These are phyloP conservation scores for Nycticebus coucang DNA, from an alignment of 2,113 vertebrate species.

Conservation along the genomic window DNA sequence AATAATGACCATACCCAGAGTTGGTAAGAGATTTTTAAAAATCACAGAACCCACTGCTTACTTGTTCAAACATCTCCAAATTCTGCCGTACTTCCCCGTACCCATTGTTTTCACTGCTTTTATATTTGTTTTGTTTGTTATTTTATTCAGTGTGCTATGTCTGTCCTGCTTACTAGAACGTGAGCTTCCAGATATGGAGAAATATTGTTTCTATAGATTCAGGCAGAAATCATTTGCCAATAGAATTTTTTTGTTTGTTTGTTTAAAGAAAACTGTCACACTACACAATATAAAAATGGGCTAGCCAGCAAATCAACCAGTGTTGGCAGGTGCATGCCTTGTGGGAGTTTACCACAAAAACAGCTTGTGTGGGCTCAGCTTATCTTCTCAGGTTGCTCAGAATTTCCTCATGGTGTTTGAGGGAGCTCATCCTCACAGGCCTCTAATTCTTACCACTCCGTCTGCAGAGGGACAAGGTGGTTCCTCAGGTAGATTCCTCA, in stretches of 20 bases:
- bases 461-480: fast-evolving
- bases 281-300: no score
- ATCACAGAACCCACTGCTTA: not conserved
- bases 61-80: not conserved
- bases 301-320: not conserved
- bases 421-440: fast-evolving
- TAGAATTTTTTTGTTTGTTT: no score
- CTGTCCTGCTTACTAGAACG: not conserved
- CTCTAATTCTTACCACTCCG: not conserved
- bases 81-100: no score
- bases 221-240: no score
- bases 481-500: not conserved
- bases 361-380: not conserved
- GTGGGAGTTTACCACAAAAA: not conserved
- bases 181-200: not conserved
- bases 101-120: not conserved
- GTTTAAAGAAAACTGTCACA: no score
- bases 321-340: fast-evolving
- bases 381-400: not conserved
- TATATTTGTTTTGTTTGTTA: not conserved
- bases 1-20: not conserved
- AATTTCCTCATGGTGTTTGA: not conserved
- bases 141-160: not conserved
- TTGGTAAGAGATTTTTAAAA: not conserved
- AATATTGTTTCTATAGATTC: no score